A percentile compares a stretch with the other conserved stretches of the same genome.
Evolutionary conservation across 2,888 invertebrate species (phyloP).

Genomic region (Papilio gigon): DNA sequence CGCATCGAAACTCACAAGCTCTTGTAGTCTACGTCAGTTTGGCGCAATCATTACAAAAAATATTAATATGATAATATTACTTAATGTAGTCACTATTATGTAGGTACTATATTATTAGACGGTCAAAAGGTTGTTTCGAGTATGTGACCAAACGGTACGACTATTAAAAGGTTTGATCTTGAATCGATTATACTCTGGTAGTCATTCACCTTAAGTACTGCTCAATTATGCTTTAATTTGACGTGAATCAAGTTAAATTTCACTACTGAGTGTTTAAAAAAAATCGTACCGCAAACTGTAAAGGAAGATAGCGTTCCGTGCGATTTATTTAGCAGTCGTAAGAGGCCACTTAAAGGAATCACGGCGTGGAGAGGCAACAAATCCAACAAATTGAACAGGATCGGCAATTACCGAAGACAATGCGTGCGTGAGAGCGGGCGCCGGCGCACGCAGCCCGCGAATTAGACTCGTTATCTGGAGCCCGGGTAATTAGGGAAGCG

Average conservation of each 20-base stretch:
- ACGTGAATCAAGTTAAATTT: neutral
- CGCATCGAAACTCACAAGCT: conserved; percentile 48
- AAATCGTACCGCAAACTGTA: conserved; percentile 12
- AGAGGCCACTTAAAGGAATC: conserved; percentile 81
- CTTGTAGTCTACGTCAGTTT: conserved; percentile 47
- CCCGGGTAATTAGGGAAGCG: conserved; percentile 75
- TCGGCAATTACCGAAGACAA: conserved; percentile 82
- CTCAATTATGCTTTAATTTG: neutral
- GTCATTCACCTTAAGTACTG: neutral
- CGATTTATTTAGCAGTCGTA: conserved; percentile 79
- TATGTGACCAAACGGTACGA: neutral
- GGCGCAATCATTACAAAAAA: conserved; percentile 39
- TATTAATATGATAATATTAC: neutral
- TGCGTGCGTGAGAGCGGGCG: conserved; percentile 80
- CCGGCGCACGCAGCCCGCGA: conserved; percentile 79
- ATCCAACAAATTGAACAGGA: conserved; percentile 80
- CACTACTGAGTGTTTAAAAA: conserved; percentile 19
- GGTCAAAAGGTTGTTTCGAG: neutral
- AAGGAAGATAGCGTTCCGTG: conserved; percentile 50
- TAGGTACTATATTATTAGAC: neutral
- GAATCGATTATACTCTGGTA: neutral
- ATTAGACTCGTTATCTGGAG: conserved; percentile 79
- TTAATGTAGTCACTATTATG: neutral
- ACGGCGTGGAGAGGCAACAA: conserved; percentile 76
- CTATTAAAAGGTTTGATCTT: neutral